Evolutionary conservation across 2,113 vertebrate species (phyloP).

Genomic region (Rhinopithecus roxellana): DNA sequence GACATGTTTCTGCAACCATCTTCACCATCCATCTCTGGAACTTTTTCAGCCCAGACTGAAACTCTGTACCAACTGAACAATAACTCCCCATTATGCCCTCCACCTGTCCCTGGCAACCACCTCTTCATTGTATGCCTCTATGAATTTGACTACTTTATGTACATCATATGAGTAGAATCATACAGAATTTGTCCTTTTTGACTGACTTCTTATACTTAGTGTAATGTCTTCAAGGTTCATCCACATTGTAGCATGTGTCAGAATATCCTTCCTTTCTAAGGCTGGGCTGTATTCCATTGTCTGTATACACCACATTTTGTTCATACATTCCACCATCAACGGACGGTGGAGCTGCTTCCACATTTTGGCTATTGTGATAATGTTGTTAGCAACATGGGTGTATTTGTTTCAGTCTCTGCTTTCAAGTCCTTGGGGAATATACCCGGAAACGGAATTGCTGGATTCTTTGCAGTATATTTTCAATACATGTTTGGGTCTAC

Average conservation of each 20-base stretch:
- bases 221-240: background rate
- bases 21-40: background rate
- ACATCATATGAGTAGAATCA: background rate
- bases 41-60: background rate
- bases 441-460: background rate
- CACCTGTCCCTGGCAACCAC: background rate
- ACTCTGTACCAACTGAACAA: background rate
- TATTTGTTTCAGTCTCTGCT: background rate
- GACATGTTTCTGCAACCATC: background rate
- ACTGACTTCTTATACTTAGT: background rate
- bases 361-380: background rate
- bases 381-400: background rate
- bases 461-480: slow-evolving; percentile 12
- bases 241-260: background rate
- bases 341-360: background rate
- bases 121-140: background rate
- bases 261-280: background rate
- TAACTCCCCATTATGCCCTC: background rate
- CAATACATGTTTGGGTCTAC: background rate
- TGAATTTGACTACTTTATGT: background rate
- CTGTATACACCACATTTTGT: background rate
- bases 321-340: background rate
- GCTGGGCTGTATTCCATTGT: background rate
- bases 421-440: background rate
- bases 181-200: background rate